phyloP scores from a whole-genome alignment of 2,113 vertebrate genomes.

The Dunckerocampus dactyliophorus region DNA sequence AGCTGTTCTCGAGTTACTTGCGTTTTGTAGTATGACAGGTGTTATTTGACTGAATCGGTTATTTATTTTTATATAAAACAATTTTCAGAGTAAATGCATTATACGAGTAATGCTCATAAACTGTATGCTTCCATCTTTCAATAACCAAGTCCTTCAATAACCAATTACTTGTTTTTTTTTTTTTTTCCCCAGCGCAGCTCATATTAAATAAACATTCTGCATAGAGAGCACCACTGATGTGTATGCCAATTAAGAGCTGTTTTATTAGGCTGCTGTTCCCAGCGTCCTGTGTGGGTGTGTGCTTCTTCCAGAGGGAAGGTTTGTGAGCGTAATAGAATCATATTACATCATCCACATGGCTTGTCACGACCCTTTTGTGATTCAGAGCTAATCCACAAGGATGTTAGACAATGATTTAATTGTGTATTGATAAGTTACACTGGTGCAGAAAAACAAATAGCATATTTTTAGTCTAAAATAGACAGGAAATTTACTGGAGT shows the following conservation, averaged over 20 bases:
- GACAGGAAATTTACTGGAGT: not conserved
- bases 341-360: constrained; percentile 64
- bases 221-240: constrained; percentile 42
- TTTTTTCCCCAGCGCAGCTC: constrained; percentile 52
- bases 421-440: constrained; percentile 57
- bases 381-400: constrained; percentile 63
- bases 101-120: no score
- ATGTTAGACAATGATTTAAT: constrained; percentile 61
- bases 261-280: constrained; percentile 57
- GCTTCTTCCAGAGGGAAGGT: constrained; percentile 50
- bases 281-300: constrained; percentile 10
- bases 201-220: constrained; percentile 59
- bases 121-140: no score
- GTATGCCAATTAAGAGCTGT: constrained; percentile 61
- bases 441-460: constrained; percentile 19
- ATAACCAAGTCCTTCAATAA: constrained; percentile 5
- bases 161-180: constrained; percentile 10
- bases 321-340: constrained; percentile 63
- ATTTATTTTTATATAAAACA: no score
- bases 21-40: no score
- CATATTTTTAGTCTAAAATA: constrained; percentile 14
- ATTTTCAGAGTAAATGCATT: no score
- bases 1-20: no score
- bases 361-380: constrained; percentile 68
- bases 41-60: no score